Conservation (phyloP, 2,113 vertebrate species). For the Pomatostomus ruficeps region DNA sequence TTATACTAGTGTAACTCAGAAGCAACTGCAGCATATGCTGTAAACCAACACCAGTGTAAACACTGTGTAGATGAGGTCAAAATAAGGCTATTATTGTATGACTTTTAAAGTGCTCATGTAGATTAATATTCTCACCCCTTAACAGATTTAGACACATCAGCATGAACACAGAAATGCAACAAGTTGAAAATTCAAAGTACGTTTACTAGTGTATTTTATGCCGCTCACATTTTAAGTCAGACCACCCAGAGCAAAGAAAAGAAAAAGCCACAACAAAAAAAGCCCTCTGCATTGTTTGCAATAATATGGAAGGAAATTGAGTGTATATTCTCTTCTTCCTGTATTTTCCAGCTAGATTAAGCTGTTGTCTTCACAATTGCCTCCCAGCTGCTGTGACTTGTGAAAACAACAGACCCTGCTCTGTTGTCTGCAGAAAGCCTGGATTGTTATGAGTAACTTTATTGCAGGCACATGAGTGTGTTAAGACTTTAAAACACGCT, state of each 20-base stretch:
- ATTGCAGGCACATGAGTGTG: constrained; percentile 90
- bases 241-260: constrained; percentile 72
- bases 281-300: constrained; percentile 76
- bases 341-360: constrained; percentile 82
- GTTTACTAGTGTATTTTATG: constrained; percentile 58
- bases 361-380: constrained; percentile 87
- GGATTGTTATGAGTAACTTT: constrained; percentile 86
- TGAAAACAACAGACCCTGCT: constrained; percentile 87
- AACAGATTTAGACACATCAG: constrained; percentile 46
- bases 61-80: background rate
- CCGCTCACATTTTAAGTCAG: constrained; percentile 69
- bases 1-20: constrained; percentile 11
- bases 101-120: constrained; percentile 12
- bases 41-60: constrained; percentile 29
- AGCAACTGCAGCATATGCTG: constrained; percentile 23
- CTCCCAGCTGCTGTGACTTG: constrained; percentile 87
- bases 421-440: constrained; percentile 90
- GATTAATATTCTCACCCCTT: constrained; percentile 15
- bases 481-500: constrained; percentile 87
- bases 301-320: constrained; percentile 73
- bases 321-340: constrained; percentile 81
- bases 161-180: constrained; percentile 43
- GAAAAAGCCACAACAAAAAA: constrained; percentile 60
- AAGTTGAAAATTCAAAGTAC: constrained; percentile 62
- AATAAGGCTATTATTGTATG: constrained; percentile 25